These are phyloP conservation scores for Eulimnadia texana DNA, from an alignment of 1,140 invertebrate genomes.

Conservation along the genomic window DNA sequence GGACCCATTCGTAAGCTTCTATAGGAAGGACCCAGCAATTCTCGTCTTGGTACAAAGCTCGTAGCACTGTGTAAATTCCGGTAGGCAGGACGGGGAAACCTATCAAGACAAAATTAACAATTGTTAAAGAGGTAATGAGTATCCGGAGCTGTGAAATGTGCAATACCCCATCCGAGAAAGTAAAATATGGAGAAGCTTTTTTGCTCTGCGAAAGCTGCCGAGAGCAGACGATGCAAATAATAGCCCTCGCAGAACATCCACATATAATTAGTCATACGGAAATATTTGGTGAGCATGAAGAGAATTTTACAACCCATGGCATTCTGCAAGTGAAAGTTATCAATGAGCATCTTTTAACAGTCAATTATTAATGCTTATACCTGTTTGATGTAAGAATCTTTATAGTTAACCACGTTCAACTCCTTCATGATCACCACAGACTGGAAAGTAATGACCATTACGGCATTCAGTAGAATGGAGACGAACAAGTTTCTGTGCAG, in stretches of 20 bases:
- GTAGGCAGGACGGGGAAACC: slow-evolving; percentile 33
- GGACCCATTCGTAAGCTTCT: slow-evolving; percentile 33
- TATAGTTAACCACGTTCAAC: slow-evolving; percentile 17
- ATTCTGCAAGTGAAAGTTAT: slow-evolving; percentile 22
- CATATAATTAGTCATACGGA: slow-evolving; percentile 40
- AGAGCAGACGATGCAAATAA: slow-evolving; percentile 37
- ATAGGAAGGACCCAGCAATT: slow-evolving; percentile 34
- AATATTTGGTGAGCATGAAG: slow-evolving; percentile 34
- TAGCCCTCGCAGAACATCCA: slow-evolving; percentile 45
- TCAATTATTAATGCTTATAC: too few species aligned
- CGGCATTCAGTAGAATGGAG: slow-evolving; percentile 34
- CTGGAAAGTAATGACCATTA: slow-evolving; percentile 31
- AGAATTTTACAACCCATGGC: slow-evolving; percentile 32
- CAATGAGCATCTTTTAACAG: too few species aligned
- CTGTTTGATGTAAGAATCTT: slow-evolving; percentile 22
- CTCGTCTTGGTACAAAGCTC: slow-evolving; percentile 22
- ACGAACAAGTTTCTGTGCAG: slow-evolving; percentile 40
- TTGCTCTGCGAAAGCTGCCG: slow-evolving; percentile 36
- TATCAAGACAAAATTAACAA: slow-evolving; percentile 20
- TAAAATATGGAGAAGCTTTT: slow-evolving; percentile 34
- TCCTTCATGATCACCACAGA: slow-evolving; percentile 29
- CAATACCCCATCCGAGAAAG: slow-evolving; percentile 40
- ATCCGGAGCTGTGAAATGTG: too few species aligned
- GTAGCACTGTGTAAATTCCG: slow-evolving; percentile 28
- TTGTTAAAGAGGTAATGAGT: too few species aligned